Conservation (phyloP, 1,140 invertebrate species). For the Penaeus chinensis region DNA sequence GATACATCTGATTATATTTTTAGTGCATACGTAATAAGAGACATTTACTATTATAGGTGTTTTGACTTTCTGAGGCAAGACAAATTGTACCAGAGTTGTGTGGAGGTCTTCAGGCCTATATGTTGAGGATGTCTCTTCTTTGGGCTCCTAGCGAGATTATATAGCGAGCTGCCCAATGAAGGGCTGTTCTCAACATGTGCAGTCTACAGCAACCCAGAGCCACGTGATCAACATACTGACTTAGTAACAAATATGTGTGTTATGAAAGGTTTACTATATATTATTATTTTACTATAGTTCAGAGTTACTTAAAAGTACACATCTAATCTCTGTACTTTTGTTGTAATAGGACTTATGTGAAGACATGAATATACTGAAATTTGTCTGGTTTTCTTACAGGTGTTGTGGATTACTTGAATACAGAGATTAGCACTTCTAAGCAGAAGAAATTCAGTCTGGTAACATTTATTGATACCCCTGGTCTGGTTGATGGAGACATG, state of each 20-base stretch:
- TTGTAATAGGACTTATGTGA: not conserved
- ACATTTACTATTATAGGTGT: not conserved
- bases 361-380: conserved; percentile 19
- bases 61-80: no score
- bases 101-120: not conserved
- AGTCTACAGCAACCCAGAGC: not conserved
- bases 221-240: conserved; percentile 3
- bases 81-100: not conserved
- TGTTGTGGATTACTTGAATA: conserved; percentile 73
- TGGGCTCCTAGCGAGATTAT: conserved; percentile 63
- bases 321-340: not conserved
- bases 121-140: conserved; percentile 57
- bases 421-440: conserved; percentile 76
- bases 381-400: conserved; percentile 68
- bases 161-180: conserved; percentile 76
- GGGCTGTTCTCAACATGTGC: conserved; percentile 71
- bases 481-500: conserved; percentile 77
- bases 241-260: not conserved
- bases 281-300: not conserved
- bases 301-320: no score
- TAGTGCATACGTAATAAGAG: not conserved
- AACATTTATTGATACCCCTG: conserved; percentile 76
- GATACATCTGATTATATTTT: no score
- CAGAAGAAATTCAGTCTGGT: conserved; percentile 71
- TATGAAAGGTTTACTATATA: not conserved